Percentiles rank a stretch among this genome's conserved stretches.
phyloP scores from a whole-genome alignment of 30 jellyfish, hydroid and myxozoan genomes.

The Clytia hemisphaerica region DNA sequence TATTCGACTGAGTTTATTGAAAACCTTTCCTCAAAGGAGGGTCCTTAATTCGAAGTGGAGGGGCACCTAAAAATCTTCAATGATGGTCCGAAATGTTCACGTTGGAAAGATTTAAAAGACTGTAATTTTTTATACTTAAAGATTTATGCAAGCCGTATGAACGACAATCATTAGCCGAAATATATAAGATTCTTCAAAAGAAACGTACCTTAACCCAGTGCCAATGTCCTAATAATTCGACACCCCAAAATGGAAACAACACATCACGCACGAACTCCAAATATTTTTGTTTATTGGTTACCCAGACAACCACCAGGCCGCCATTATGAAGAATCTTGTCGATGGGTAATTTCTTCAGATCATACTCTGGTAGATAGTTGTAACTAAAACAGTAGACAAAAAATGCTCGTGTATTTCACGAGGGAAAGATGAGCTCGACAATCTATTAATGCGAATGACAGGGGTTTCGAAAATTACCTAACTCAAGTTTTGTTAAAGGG shows the following conservation, averaged over 20 bases:
- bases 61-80: background rate
- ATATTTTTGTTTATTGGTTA: constrained; percentile 60
- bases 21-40: too few relatives aligned
- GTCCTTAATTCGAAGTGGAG: too few relatives aligned
- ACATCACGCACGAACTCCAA: constrained; percentile 49
- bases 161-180: background rate
- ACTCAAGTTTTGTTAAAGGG: too few relatives aligned
- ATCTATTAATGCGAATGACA: too few relatives aligned
- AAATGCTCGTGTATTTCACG: too few relatives aligned
- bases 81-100: background rate
- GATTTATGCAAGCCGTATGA: too few relatives aligned
- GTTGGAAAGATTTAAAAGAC: background rate
- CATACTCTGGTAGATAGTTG: constrained; percentile 26
- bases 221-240: constrained; percentile 68
- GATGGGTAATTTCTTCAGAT: constrained; percentile 52
- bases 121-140: too few relatives aligned
- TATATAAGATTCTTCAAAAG: too few relatives aligned
- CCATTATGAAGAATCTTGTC: constrained; percentile 17
- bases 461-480: too few relatives aligned
- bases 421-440: too few relatives aligned
- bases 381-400: constrained; percentile 54
- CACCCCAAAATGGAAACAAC: constrained; percentile 60
- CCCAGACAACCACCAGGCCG: constrained; percentile 66
- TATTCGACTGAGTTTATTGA: too few relatives aligned
- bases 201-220: constrained; percentile 73